These are phyloP conservation scores for Nephila pilipes DNA, from an alignment of 1,140 invertebrate genomes.

Conservation along the genomic window DNA sequence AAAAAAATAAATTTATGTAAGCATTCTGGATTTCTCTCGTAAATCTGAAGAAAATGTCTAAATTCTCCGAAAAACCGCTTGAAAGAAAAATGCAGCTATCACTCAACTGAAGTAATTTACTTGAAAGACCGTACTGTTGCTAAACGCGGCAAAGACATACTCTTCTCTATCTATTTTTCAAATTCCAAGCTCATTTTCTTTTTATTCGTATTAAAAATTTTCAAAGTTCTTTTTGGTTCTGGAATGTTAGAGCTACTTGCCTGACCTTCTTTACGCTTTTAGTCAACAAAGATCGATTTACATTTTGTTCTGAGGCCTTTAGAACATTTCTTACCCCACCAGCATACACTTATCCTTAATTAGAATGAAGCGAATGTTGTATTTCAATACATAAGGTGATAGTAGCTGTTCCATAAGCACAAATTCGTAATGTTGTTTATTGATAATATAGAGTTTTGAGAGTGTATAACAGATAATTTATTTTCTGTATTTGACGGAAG, in stretches of 20 bases:
- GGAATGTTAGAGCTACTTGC: not conserved
- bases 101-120: not conserved
- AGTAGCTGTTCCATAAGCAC: no score
- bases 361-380: no score
- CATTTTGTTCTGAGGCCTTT: not conserved
- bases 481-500: no score
- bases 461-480: no score
- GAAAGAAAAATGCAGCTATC: not conserved
- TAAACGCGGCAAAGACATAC: not conserved
- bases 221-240: not conserved
- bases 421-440: no score
- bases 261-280: conserved; percentile 8
- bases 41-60: no score
- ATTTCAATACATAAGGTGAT: not conserved
- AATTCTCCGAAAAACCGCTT: not conserved
- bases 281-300: conserved; percentile 22
- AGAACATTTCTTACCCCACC: not conserved
- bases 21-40: no score
- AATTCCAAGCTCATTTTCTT: not conserved
- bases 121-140: not conserved
- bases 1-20: no score
- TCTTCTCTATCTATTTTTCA: not conserved
- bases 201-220: not conserved
- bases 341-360: no score
- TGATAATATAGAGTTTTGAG: no score